Evolutionary conservation across 1,140 invertebrate genomes (phyloP), one percentile per base, ranked within the genome.

Genomic region (Lordiphosa stackelbergi): DNA sequence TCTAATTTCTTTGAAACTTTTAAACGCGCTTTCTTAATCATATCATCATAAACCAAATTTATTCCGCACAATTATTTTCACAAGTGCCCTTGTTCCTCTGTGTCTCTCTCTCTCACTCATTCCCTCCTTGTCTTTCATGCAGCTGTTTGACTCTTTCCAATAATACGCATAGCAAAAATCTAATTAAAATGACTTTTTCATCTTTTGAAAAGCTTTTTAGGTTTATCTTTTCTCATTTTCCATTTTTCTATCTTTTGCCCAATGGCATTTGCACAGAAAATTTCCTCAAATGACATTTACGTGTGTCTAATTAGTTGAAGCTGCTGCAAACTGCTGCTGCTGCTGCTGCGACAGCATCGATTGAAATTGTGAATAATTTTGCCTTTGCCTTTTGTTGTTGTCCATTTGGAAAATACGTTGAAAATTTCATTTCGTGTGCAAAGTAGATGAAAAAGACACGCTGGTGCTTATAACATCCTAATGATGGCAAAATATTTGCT

Each of bases 231-330:
- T 24, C 4, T 4, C 24, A 28, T 28, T 28, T 28, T 28, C 7
- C 31, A 37, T 49, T 10, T 10, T 22, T 2, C 19, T 45, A 11
- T 60, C 54, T 60, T 43, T n/a, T 51, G 22, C 58, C 60, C 47
- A 37, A 31, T 42, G 57, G 63, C 57, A 43, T 53, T 60, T 53
- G 41, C 24, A 12, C 38, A 46, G 48, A 57, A 64, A 65, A 64
- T 64, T 53, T 37, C 35, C 46, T 55, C 9, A 34, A 47, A 51
- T 66, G 58, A 62, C 36, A 47, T 56, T 56, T 28, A 47, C 58
- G 58, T 66, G 58, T 52, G 43, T 62, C 64, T 62, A 66, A 66
- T 66, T 66, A 66, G 64, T 45, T 52, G 58, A n/a, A n/a, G 13
- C 12, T 53, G n/a, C 49, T 41, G 24, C 24, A 28, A 28, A 6